Percentiles rank a stretch among this genome's conserved stretches.
Evolutionary conservation across 2,113 vertebrate species (phyloP).

Genomic region (Ibidorhyncha struthersii): DNA sequence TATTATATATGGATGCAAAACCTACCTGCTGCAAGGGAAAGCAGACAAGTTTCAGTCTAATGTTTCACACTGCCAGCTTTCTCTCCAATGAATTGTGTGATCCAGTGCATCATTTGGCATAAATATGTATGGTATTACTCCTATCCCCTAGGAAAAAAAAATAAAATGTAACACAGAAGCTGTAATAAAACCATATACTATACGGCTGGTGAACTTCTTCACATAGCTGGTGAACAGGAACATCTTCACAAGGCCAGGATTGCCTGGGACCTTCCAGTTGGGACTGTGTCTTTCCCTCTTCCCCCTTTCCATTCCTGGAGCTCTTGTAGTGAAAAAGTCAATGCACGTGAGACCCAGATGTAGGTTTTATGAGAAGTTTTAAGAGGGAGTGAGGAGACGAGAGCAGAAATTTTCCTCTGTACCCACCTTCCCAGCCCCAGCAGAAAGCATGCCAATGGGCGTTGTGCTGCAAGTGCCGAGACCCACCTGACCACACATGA

Average conservation of each 20-base stretch:
- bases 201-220: not conserved
- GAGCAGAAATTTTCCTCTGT: not conserved
- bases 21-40: not conserved
- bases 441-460: not conserved
- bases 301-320: not conserved
- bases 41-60: not conserved
- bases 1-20: not conserved
- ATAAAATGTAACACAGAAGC: not conserved
- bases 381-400: not conserved
- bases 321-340: not conserved
- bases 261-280: not conserved
- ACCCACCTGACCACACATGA: accelerated
- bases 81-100: not conserved
- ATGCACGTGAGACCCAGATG: accelerated
- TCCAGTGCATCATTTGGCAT: not conserved
- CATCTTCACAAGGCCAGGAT: not conserved
- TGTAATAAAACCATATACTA: not conserved
- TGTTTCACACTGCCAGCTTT: not conserved
- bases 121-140: not conserved
- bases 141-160: not conserved
- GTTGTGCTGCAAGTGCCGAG: accelerated
- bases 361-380: not conserved
- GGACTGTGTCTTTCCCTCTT: not conserved
- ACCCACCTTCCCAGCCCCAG: not conserved
- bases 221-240: not conserved